Evolutionary conservation across 2,797 vertebrate species (phyloP).

Genomic region (Peromyscus melanophrys): DNA sequence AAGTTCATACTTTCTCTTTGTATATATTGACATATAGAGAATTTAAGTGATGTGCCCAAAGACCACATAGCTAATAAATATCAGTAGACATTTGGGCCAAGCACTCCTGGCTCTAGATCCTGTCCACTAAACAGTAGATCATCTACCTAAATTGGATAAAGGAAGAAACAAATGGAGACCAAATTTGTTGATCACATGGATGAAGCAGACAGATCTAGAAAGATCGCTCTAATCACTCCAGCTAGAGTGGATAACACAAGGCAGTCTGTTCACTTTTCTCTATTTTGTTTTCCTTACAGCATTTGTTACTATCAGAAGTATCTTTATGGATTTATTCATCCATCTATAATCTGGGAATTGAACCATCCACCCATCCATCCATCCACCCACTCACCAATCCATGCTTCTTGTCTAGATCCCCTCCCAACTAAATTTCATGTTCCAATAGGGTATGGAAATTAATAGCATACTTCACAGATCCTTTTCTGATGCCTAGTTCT

Average conservation of each 20-base stretch:
- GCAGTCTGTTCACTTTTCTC: not conserved
- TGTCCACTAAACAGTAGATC: not conserved
- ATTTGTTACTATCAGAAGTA: constrained; percentile 35
- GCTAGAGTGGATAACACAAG: not conserved
- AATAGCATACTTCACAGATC: not conserved
- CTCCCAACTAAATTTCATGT: constrained; percentile 16
- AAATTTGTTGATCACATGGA: constrained; percentile 16
- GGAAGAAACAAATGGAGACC: constrained; percentile 2
- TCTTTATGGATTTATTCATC: constrained; percentile 39
- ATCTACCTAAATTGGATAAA: constrained; percentile 1
- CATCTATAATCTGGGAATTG: not conserved
- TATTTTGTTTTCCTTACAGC: constrained; percentile 50
- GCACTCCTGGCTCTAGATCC: not conserved
- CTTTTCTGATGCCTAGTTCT: constrained; percentile 40
- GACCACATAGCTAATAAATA: not conserved
- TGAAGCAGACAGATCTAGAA: not conserved
- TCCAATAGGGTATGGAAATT: not conserved
- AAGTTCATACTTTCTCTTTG: not conserved
- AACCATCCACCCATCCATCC: not conserved
- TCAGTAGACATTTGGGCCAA: constrained; percentile 29
- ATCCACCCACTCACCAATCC: not conserved
- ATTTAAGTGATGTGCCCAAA: constrained; percentile 11
- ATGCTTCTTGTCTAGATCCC: not conserved
- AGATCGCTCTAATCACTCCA: not conserved
- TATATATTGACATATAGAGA: not conserved